Conservation (phyloP, 2,797 vertebrate species). For the Philypnodon macrostomus region DNA sequence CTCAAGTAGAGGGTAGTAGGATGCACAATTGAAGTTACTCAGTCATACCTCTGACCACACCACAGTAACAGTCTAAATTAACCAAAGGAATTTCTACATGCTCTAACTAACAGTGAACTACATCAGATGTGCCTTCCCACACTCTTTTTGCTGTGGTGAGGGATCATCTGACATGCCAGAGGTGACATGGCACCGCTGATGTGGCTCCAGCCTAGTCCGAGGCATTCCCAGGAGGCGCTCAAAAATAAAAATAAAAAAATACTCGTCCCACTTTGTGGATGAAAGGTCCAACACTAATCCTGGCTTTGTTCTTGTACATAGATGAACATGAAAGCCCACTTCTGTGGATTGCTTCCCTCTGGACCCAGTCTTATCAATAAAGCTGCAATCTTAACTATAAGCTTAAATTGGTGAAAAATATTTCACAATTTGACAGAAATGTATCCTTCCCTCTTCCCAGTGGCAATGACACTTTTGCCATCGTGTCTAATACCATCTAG, state of each 20-base stretch:
- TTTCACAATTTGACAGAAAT: constrained; percentile 86
- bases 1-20: too few relatives aligned
- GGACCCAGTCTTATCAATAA: constrained; percentile 79
- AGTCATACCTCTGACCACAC: too few relatives aligned
- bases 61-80: constrained; percentile 4
- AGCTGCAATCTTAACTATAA: constrained; percentile 76
- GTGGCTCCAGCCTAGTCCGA: constrained; percentile 42
- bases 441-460: constrained; percentile 77
- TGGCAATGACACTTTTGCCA: constrained; percentile 82
- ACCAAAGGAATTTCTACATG: not conserved
- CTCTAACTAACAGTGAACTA: constrained; percentile 12
- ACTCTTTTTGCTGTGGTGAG: constrained; percentile 50
- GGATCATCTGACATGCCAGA: constrained; percentile 57
- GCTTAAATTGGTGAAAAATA: constrained; percentile 82
- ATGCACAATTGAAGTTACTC: too few relatives aligned
- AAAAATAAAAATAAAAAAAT: constrained; percentile 61
- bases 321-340: constrained; percentile 84
- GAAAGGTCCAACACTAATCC: constrained; percentile 78
- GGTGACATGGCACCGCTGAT: constrained; percentile 57
- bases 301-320: constrained; percentile 84
- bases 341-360: constrained; percentile 77
- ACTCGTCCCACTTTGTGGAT: constrained; percentile 70
- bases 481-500: constrained; percentile 88
- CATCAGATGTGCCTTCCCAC: constrained; percentile 61
- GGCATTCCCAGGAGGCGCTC: constrained; percentile 41